A percentile compares a stretch with the other conserved stretches of the same genome.
These are phyloP conservation scores for Chymomyza procnemis DNA, from an alignment of 2,888 invertebrate genomes.

Conservation along the genomic window DNA sequence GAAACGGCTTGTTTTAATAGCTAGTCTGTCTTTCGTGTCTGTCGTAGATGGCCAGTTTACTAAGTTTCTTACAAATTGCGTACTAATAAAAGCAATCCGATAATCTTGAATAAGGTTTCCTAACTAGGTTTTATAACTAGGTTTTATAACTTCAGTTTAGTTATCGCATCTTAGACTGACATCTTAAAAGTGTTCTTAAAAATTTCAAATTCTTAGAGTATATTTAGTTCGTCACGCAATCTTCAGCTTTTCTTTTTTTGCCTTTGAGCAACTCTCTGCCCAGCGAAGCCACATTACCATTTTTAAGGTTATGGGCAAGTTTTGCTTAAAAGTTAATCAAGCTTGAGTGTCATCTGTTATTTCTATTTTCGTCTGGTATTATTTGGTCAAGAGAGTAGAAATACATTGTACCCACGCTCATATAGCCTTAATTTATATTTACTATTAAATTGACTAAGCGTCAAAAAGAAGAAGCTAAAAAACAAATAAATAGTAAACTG, in stretches of 20 bases:
- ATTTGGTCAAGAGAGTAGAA: not conserved
- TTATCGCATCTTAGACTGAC: no score
- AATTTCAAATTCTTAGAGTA: not conserved
- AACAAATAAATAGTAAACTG: constrained; percentile 45
- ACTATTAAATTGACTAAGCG: not conserved
- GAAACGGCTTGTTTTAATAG: no score
- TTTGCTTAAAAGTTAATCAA: constrained; percentile 32
- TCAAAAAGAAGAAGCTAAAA: constrained; percentile 3
- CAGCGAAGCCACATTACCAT: constrained; percentile 23
- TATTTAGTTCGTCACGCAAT: not conserved
- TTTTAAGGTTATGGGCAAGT: constrained; percentile 59
- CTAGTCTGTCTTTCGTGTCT: no score
- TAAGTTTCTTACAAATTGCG: no score
- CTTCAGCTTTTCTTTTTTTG: not conserved
- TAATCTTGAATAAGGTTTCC: no score
- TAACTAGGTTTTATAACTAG: no score
- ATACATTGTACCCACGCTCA: not conserved
- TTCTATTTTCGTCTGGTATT: not conserved
- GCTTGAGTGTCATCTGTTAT: not conserved
- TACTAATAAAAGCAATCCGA: no score
- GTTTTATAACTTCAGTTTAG: no score
- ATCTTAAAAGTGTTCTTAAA: no score
- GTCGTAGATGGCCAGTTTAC: no score
- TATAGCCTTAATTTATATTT: not conserved
- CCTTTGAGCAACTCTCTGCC: not conserved